A percentile compares a stretch with the other conserved stretches of the same genome.
phyloP scores from a whole-genome alignment of 2,888 invertebrate genomes.

The Phengaris arion region DNA sequence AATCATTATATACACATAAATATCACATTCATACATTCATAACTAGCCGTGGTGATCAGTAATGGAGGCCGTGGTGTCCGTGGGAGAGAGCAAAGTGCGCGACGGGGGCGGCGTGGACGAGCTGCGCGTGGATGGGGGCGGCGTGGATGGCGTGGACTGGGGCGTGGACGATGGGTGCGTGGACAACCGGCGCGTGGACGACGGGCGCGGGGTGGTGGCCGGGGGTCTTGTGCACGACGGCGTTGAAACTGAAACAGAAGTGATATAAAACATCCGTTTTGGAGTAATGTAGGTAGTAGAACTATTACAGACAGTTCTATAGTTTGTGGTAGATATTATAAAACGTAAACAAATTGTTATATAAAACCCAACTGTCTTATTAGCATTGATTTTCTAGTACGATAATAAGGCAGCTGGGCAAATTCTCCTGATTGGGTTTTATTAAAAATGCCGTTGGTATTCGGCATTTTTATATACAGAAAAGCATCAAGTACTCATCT shows the following conservation, averaged over 20 bases:
- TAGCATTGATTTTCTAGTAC: too few species aligned
- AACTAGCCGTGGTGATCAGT: constrained; percentile 58
- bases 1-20: constrained; percentile 74
- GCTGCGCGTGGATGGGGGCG: constrained; percentile 53
- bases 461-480: too few species aligned
- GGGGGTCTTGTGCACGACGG: constrained; percentile 75
- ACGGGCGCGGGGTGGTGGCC: constrained; percentile 72
- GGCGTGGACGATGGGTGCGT: constrained; percentile 41
- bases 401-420: too few species aligned
- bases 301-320: too few species aligned
- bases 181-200: constrained; percentile 55
- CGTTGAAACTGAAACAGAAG: constrained; percentile 67
- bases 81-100: constrained; percentile 43
- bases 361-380: too few species aligned
- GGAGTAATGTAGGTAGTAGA: too few species aligned
- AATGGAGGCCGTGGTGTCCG: constrained; percentile 70
- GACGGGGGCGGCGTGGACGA: constrained; percentile 51
- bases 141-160: constrained; percentile 57
- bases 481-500: too few species aligned
- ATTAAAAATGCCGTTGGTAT: too few species aligned
- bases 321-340: too few species aligned
- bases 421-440: too few species aligned
- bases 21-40: constrained; percentile 76
- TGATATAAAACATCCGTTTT: too few species aligned
- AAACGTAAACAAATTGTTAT: too few species aligned